Evolutionary conservation across 2,797 vertebrate genomes (phyloP), one percentile per base, ranked within the genome.

Genomic region (Ispidina lecontei): DNA sequence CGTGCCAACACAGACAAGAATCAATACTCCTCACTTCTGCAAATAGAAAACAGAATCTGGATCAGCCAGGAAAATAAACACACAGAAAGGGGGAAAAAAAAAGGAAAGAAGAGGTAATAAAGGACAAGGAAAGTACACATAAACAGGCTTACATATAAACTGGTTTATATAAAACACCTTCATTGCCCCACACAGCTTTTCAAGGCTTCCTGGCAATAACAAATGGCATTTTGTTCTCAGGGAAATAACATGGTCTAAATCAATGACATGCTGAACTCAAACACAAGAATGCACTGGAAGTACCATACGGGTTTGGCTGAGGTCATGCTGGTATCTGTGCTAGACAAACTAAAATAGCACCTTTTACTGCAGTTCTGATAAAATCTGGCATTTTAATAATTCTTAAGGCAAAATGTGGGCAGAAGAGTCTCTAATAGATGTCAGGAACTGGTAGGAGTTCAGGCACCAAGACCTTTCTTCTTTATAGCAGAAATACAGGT

Each of bases 131-230:
- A 92, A 79, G 69, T 51, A 82, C 52, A 68, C 1, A 3, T 70
- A 93, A 78, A 71, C 41, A 92, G 35, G 14, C 55, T 56, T 88
- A 88, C 59, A 78, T n/a, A 92, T 55, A 89, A 79, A 63, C 17
- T 58, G 6, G 33, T 92, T 89, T 59, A 91, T 73, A 86, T 74
- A 92, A 93, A 94, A 88, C 78, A 93, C 74, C 56, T 91, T 92
- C 56, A 47, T 75, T 56, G 63, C 79, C n/a, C 41, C 77, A 63
- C 35, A 91, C 7, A 7, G 33, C 55, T 89, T 92, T 93, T 84
- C 54, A 86, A 31, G 60, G 62, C 68, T 93, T 91, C 68, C 74
- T 88, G 70, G 62, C 70, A 84, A 78, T 80, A 93, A 89, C 21
- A 93, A 95, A 93, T 35, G 54, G 74, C 43, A 90, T 95, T 84